phyloP scores from a whole-genome alignment of 1,140 invertebrate species.

The Drosophila auraria region DNA sequence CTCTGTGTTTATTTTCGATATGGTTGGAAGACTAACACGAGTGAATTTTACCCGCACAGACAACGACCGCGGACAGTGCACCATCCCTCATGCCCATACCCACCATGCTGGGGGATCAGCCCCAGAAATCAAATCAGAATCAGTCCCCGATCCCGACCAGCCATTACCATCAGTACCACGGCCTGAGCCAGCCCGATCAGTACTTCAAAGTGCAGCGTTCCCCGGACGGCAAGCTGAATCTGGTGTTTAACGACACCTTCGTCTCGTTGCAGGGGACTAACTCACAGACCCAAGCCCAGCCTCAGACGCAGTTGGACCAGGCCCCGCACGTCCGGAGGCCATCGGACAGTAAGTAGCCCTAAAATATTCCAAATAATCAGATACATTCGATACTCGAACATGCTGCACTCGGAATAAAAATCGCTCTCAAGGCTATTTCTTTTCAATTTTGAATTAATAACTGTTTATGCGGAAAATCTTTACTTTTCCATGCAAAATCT shows the following conservation, averaged over 20 bases:
- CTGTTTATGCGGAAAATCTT: too few relatives aligned
- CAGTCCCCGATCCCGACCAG: conserved; percentile 44
- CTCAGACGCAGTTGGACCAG: conserved; percentile 5
- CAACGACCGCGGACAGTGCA: conserved; percentile 71
- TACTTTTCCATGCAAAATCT: too few relatives aligned
- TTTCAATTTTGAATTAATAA: too few relatives aligned
- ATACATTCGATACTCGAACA: conserved; percentile 44
- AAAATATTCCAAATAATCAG: background rate
- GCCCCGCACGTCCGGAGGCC: background rate
- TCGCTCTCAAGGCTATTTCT: background rate
- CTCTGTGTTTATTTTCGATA: conserved; percentile 38
- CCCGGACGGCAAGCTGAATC: conserved; percentile 83
- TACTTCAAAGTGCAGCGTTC: conserved; percentile 83
- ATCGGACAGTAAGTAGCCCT: conserved; percentile 59
- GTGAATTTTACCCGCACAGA: conserved; percentile 72
- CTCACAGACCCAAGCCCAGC: background rate
- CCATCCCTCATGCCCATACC: conserved; percentile 76
- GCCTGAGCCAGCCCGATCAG: conserved; percentile 69
- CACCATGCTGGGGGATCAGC: conserved; percentile 45
- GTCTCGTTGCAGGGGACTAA: conserved; percentile 66
- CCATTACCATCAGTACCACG: conserved; percentile 74
- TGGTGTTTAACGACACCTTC: conserved; percentile 81
- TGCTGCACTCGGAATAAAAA: conserved; percentile 1
- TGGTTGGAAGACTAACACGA: conserved; percentile 53
- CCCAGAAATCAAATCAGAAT: conserved; percentile 12